Base-by-base conservation (phyloP, 2,888 invertebrate genomes). In the Acronicta aceris region DNA sequence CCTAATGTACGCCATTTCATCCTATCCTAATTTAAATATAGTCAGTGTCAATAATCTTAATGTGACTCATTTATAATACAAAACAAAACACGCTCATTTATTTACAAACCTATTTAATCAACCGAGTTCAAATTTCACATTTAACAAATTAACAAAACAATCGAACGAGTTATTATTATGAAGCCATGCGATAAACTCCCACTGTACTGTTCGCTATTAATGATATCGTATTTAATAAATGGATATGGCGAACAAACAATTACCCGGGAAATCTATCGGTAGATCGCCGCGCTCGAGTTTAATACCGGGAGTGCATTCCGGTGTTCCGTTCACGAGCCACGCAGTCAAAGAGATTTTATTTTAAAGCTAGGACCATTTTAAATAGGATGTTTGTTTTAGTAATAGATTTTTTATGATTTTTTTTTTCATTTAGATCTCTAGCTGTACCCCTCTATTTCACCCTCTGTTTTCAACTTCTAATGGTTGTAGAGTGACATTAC, bases 271-370 rank as follows among this genome's bases (percentile, higher is more conserved):
- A 33, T 54, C 38, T 16, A 51, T 42, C 41, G 53, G 15, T 15
- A 16, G 43, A 59, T 52, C 21, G 12, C 38, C 53, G 10, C 41
- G 65, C 15, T 17, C 58, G 48, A 61, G 65, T 68, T n/a, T 65
- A 65, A 71, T 60, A 48, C 54, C 2, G 46, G 58, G 59, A 79
- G 79, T 76, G 79, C 79, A 71, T 71, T 79, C 72, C 52, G 59
- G 43, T 79, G 79, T 76, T 43, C 53, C 33, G 47, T 17, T 33
- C 15, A 13, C n/a, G 51, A 17, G 58, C 33, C 5, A 33, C 12
- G 12, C 61, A 61, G 59, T 51, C 55, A 59, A 64, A 50, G 55
- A 46, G 57, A 68, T 58, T 76, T 76, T 71, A 60, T 60, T 68
- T 72, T 56, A 72, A 72, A 74, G 54, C 54, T 52, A 27, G 15